Percentiles rank a stretch among this genome's conserved stretches.
Conservation (phyloP, 2,888 invertebrate genomes). For the Drosophila formosana region DNA sequence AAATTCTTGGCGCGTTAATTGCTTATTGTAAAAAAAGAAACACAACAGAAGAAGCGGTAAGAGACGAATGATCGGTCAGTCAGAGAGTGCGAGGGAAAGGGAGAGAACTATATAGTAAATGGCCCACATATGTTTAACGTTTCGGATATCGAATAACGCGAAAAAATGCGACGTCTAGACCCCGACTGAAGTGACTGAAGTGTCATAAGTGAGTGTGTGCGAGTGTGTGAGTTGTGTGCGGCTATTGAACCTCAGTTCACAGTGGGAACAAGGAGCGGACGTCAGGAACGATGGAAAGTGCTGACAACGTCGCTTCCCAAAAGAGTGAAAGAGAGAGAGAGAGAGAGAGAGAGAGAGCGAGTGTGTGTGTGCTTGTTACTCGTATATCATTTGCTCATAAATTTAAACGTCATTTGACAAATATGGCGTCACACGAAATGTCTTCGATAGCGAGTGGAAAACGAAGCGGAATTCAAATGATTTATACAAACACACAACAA, state of each 20-base stretch:
- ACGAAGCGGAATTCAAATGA: conserved; percentile 55
- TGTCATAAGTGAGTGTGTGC: not conserved
- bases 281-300: conserved; percentile 8
- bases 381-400: conserved; percentile 70
- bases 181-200: conserved; percentile 16
- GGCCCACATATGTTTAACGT: conserved; percentile 48
- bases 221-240: conserved; percentile 14
- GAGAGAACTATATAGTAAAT: conserved; percentile 21
- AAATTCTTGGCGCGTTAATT: conserved; percentile 30
- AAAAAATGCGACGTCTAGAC: conserved; percentile 46
- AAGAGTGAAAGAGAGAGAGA: not conserved
- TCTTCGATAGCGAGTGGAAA: conserved; percentile 46
- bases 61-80: not conserved
- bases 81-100: not conserved
- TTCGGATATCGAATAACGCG: conserved; percentile 54
- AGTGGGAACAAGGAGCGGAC: conserved; percentile 2
- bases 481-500: conserved; percentile 47
- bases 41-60: conserved; percentile 16
- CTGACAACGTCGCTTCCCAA: conserved; percentile 22
- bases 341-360: conserved; percentile 27
- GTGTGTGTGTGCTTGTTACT: conserved; percentile 40
- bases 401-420: conserved; percentile 78
- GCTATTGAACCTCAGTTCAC: conserved; percentile 52
- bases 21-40: conserved; percentile 21
- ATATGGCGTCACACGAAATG: conserved; percentile 74